These are phyloP conservation scores for Mesodorylaimus sp. DNA, from an alignment of 2,888 invertebrate genomes.

Conservation along the genomic window DNA sequence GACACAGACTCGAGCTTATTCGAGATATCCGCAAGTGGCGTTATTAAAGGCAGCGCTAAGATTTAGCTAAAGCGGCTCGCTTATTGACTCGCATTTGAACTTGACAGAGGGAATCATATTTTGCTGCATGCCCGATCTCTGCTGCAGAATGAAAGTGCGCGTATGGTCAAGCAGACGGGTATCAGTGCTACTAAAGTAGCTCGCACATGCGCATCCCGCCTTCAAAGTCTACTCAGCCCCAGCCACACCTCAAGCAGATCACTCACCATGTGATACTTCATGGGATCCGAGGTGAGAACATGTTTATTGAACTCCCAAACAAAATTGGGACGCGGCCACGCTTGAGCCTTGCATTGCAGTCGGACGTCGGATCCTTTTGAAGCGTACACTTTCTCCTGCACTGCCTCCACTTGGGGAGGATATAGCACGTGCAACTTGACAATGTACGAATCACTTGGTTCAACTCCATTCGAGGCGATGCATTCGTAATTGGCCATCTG, in stretches of 20 bases:
- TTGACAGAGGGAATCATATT: no score
- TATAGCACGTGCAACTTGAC: conserved; percentile 27
- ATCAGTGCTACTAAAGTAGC: background rate
- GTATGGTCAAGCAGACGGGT: no score
- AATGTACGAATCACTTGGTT: conserved; percentile 26
- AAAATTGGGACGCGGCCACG: conserved; percentile 26
- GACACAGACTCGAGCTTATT: no score
- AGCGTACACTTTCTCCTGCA: background rate
- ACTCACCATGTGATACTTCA: conserved; percentile 1
- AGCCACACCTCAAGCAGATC: background rate
- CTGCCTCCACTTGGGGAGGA: conserved; percentile 9
- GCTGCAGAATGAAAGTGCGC: no score
- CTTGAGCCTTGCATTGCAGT: conserved; percentile 22
- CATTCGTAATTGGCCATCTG: conserved; percentile 29
- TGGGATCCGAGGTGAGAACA: background rate
- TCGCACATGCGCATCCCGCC: background rate
- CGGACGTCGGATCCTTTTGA: conserved; percentile 11
- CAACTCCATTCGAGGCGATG: conserved; percentile 26
- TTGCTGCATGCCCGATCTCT: no score
- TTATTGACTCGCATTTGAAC: no score
- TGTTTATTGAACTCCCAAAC: conserved; percentile 16
- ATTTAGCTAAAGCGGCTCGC: no score
- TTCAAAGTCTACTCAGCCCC: background rate
- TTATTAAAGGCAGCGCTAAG: no score
- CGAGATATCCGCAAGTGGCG: no score